Base-by-base conservation (phyloP, 2,113 vertebrate species). In the Aix galericulata region DNA sequence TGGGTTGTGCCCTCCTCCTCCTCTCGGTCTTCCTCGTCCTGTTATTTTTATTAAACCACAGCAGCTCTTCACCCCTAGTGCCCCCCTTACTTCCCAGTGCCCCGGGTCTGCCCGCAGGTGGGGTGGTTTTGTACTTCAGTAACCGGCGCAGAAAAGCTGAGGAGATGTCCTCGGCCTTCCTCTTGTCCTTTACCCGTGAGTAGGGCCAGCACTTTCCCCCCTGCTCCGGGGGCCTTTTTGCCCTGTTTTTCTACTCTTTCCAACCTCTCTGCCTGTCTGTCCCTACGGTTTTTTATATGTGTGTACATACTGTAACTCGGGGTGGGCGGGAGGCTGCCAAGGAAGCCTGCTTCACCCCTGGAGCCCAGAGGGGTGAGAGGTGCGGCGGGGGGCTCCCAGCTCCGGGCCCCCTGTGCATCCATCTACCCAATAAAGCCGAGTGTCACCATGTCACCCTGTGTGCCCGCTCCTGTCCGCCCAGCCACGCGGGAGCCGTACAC, bases 371-470 rank as follows among this genome's bases (percentile, higher is more conserved):
- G 9, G 5, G 27, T 21, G 53, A 55, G 53, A 27, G 27, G 13
- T 16, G 53, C 93, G 88, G 67, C 68, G 55, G 92, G 80, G 91
- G 53, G 67, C 93, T 96, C 89, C 79, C 17, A 62, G 31, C 14
- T 85, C 72, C 50, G 87, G 95, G 76, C 84, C 91, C 86, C 22
- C 9, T 71, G 59, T 89, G 81, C 71, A 46, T 94, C 90, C 77
- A 58, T 90, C 96, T 97, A 89, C 69, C 81, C 84, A 97, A 97
- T 97, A 97, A 97, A 97, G 67, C 74, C 0, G 5, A 95, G 79
- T 4, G 14, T 95, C 95, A 91, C 93, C 91, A 87, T 91, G 88
- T 48, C 50, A 62, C 91, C 72, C 56, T 1, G 8, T 66, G 55
- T 93, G 32, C 16, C 52, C 82, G n/a, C 69, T 95, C 92, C 53